Evolutionary conservation across 1,140 invertebrate genomes (phyloP).

Genomic region (Diplogasteroides magnus): DNA sequence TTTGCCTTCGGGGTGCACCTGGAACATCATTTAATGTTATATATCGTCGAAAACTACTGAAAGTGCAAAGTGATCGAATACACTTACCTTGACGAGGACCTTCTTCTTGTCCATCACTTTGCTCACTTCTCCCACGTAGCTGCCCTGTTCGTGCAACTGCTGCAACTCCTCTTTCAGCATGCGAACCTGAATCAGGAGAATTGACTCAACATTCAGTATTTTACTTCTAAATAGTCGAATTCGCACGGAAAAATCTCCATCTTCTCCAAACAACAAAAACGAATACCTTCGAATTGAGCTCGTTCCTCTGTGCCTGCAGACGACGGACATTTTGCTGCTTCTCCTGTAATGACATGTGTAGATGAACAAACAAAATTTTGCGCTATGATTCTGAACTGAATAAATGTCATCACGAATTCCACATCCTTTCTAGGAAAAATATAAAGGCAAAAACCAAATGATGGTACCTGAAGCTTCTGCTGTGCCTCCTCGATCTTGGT

Average conservation of each 20-base stretch:
- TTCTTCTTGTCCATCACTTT: slow-evolving; percentile 99
- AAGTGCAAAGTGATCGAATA: slow-evolving; percentile 2
- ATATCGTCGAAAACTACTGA: slow-evolving; percentile 12
- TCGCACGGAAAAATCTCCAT: no score
- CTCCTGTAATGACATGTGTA: slow-evolving; percentile 89
- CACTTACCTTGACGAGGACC: slow-evolving; percentile 80
- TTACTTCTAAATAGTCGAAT: no score
- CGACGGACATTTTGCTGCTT: slow-evolving; percentile 94
- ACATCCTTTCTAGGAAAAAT: no score
- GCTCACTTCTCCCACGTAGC: slow-evolving; percentile 98
- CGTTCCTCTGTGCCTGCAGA: slow-evolving; percentile 96
- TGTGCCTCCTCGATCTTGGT: slow-evolving; percentile 53
- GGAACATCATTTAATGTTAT: no score
- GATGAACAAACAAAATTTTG: slow-evolving; percentile 33
- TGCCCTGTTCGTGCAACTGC: slow-evolving; percentile 95
- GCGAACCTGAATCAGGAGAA: no score
- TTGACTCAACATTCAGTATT: no score
- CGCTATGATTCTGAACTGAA: no score
- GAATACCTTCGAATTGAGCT: slow-evolving; percentile 97
- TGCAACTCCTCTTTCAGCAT: slow-evolving; percentile 96
- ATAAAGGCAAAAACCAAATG: slow-evolving; percentile 1
- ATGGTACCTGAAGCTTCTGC: slow-evolving; percentile 3
- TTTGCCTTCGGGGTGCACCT: slow-evolving; percentile 97
- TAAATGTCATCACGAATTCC: no score
- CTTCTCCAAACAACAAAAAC: no score